Conservation (phyloP, 2,888 invertebrate species). For the Lycia hirtaria region DNA sequence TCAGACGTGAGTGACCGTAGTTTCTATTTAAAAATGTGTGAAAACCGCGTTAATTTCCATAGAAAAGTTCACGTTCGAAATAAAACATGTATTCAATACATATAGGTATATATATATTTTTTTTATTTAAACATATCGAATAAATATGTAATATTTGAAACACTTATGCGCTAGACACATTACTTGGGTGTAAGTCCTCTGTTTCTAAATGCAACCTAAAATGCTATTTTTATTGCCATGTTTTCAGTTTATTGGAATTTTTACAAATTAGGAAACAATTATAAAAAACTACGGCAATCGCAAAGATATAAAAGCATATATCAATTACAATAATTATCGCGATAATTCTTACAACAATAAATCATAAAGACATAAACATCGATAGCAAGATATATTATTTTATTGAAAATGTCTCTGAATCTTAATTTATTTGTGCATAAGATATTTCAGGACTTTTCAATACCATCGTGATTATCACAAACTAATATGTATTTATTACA, state of each 20-base stretch:
- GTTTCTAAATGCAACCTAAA: constrained; percentile 20
- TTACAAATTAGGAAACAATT: no score
- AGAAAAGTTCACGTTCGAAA: background rate
- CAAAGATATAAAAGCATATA: no score
- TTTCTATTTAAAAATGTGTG: no score
- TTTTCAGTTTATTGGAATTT: background rate
- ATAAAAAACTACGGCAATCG: background rate
- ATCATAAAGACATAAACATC: no score
- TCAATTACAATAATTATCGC: background rate
- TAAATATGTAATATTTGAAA: constrained; percentile 25
- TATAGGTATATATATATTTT: no score
- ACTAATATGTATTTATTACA: background rate
- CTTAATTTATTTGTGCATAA: no score
- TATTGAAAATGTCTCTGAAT: no score
- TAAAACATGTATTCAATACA: constrained; percentile 21
- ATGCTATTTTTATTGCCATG: constrained; percentile 3
- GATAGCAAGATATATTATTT: no score
- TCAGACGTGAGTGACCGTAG: no score
- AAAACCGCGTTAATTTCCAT: no score
- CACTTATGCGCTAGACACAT: constrained; percentile 5
- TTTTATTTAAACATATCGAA: constrained; percentile 25
- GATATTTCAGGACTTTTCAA: no score
- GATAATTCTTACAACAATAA: no score
- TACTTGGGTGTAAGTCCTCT: background rate
- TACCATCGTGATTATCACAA: background rate